phyloP scores from a whole-genome alignment of 2,888 invertebrate species.

The Shargacucullia verbasci region DNA sequence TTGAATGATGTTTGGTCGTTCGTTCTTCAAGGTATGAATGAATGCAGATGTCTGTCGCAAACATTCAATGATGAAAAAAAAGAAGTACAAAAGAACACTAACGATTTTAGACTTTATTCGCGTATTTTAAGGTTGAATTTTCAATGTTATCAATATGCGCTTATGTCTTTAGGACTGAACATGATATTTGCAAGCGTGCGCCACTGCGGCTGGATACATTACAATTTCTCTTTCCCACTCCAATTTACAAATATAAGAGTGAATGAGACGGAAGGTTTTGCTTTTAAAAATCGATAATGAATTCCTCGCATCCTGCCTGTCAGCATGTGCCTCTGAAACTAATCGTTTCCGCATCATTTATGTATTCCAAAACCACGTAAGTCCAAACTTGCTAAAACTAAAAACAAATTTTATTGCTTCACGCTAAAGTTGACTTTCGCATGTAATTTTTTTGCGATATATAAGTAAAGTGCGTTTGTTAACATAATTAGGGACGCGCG shows the following conservation, averaged over 20 bases:
- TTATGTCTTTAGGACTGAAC: slow-evolving; percentile 2
- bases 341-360: slow-evolving; percentile 81
- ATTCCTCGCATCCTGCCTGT: slow-evolving; percentile 84
- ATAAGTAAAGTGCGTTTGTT: slow-evolving; percentile 35
- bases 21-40: slow-evolving; percentile 58
- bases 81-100: slow-evolving; percentile 2
- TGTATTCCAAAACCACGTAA: slow-evolving; percentile 53
- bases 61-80: slow-evolving; percentile 18
- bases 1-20: slow-evolving; percentile 40
- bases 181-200: slow-evolving; percentile 72
- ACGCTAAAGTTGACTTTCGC: slow-evolving; percentile 24
- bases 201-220: slow-evolving; percentile 65
- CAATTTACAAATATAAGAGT: slow-evolving; percentile 7
- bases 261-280: slow-evolving; percentile 60
- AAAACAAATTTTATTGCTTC: slow-evolving; percentile 24
- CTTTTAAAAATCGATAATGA: slow-evolving; percentile 85
- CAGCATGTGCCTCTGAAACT: slow-evolving; percentile 85
- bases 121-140: background rate
- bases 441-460: slow-evolving; percentile 44
- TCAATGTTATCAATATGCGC: rapidly evolving
- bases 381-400: background rate
- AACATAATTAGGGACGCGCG: slow-evolving; percentile 77
- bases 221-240: slow-evolving; percentile 58
- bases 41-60: slow-evolving; percentile 60
- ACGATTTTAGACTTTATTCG: slow-evolving; percentile 13